These are phyloP conservation scores for Oncorhynchus mykiss DNA, from an alignment of 2,113 vertebrate species.

Conservation along the genomic window DNA sequence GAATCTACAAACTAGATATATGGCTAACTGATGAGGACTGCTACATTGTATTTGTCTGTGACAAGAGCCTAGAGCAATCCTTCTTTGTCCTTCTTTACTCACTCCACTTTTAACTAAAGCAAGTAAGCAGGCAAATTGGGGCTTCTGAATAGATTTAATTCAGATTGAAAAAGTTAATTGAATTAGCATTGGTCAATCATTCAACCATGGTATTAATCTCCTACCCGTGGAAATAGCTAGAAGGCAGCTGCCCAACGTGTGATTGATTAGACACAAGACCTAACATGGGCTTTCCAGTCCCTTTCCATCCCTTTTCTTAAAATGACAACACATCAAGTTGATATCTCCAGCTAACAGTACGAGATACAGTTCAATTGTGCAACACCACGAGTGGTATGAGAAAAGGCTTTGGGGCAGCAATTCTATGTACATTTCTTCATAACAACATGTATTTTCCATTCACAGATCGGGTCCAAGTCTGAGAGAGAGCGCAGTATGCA, in stretches of 20 bases:
- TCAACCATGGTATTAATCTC: slow-evolving; percentile 64
- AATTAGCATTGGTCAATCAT: slow-evolving; percentile 64
- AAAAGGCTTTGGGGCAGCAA: too few species aligned
- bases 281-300: slow-evolving; percentile 38
- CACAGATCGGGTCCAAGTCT: too few species aligned
- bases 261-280: slow-evolving; percentile 40
- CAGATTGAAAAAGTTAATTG: slow-evolving; percentile 52
- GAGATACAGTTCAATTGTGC: neutral
- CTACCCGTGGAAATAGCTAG: slow-evolving; percentile 48
- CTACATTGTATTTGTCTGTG: too few species aligned
- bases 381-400: neutral
- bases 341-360: neutral
- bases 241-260: slow-evolving; percentile 48
- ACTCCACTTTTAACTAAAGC: slow-evolving; percentile 48
- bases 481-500: too few species aligned
- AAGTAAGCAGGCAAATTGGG: slow-evolving; percentile 40
- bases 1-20: neutral
- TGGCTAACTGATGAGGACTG: too few species aligned
- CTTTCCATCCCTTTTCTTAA: slow-evolving; percentile 39
- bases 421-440: too few species aligned
- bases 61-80: slow-evolving; percentile 19
- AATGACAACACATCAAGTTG: slow-evolving; percentile 4
- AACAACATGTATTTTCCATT: too few species aligned
- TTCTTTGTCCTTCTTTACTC: slow-evolving; percentile 24
- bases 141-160: slow-evolving; percentile 33